Evolutionary conservation across 2,113 vertebrate species (phyloP).

Genomic region (Promerops cafer): DNA sequence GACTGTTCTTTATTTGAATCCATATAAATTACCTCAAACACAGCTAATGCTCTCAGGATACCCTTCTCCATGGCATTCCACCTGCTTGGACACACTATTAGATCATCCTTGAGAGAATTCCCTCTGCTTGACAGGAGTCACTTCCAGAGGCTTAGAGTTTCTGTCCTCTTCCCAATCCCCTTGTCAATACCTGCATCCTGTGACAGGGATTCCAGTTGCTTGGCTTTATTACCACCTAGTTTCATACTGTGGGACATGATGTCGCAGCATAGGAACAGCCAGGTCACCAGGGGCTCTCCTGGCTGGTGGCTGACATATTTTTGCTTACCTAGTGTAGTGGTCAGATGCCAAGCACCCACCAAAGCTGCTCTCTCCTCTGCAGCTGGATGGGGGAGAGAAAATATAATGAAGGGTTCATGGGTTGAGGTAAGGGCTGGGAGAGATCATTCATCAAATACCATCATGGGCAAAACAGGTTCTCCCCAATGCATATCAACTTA

Average conservation of each 20-base stretch:
- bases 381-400: background rate
- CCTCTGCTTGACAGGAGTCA: background rate
- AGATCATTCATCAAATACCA: background rate
- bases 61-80: background rate
- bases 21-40: background rate
- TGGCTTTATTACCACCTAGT: background rate
- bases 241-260: accelerated
- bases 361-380: background rate
- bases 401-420: background rate
- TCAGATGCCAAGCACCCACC: background rate
- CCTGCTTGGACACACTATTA: background rate
- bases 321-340: background rate
- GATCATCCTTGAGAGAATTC: background rate
- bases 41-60: background rate
- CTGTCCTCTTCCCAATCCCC: background rate
- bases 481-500: background rate
- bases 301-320: background rate
- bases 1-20: background rate
- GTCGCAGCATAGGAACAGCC: background rate
- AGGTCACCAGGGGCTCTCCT: background rate
- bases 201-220: background rate
- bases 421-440: background rate
- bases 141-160: background rate
- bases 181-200: background rate
- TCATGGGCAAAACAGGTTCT: background rate